Evolutionary conservation across 1,140 invertebrate species (phyloP), one percentile per base, ranked within the genome.

Genomic region (Potamilus streckersoni): DNA sequence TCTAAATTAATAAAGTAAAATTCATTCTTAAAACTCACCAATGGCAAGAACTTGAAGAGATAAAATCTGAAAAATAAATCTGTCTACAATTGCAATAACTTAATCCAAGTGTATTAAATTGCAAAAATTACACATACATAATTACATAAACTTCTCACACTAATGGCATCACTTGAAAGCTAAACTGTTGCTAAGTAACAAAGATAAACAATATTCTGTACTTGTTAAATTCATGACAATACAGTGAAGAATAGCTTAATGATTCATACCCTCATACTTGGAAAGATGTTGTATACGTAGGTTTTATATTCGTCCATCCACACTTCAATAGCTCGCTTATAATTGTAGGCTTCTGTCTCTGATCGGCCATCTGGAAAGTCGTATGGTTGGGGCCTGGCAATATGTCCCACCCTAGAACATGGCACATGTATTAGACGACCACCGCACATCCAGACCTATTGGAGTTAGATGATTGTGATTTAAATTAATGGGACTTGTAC

Each of bases 391-490:
- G 85, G 84, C 16, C 95, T 94, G 0, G 98, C 90, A 58, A 96
- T 83, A 69, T 88, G 86, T 62, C 84, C 86, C 17, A 87, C 72
- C 19, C 79, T 80, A 23, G 84, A 85, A 67, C 85, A 88, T 6
- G 84, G 84, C 0, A 94, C 94, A 67, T 99, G 98, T 90, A 98
- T 95, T 0, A 99, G 93, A 65, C 92, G 93, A 0, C 97, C 98
- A 2, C 97, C 98, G 86, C 97, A 99, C 90, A 97, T 96, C 97
- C 97, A 99, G 0, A 97, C 93, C 85, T 97, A 31, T 58, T 19
- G 49, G n/a, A 58, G 60, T 56, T 13, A 66, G 23, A 71, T 5
- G 19, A 62, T 31, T 64, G 2, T 57, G 16, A n/a, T 69, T 6
- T 6, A 56, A 19, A 56, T 69, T 57, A 19, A 60, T 59, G 38